Evolutionary conservation across 2,888 invertebrate species (phyloP).

Genomic region (Caenorhabditis becei): DNA sequence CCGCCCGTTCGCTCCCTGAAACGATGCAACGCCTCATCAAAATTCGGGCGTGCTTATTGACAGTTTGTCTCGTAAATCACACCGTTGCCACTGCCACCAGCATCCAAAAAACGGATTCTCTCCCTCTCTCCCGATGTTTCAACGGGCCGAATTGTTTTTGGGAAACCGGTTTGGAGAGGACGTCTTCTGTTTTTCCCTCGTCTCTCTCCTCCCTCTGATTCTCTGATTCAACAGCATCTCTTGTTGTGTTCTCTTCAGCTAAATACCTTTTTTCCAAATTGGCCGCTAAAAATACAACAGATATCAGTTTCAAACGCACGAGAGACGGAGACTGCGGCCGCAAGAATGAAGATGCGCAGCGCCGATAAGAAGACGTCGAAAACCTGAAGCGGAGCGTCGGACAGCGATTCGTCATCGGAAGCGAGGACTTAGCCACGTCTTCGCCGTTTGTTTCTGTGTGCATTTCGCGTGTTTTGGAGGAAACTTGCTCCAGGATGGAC

Average conservation of each 20-base stretch:
- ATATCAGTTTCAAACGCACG: slow-evolving; percentile 28
- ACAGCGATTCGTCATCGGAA: slow-evolving; percentile 29
- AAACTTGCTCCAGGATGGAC: slow-evolving; percentile 35
- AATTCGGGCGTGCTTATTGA: slow-evolving; percentile 35
- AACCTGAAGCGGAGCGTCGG: slow-evolving; percentile 37
- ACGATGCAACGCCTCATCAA: slow-evolving; percentile 52
- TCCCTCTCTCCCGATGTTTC: slow-evolving; percentile 12
- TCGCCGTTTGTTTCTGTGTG: neutral
- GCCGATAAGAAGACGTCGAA: slow-evolving; percentile 37
- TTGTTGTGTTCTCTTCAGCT: neutral
- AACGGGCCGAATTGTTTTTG: slow-evolving; percentile 38
- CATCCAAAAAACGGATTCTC: slow-evolving; percentile 18
- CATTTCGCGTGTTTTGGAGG: slow-evolving; percentile 18
- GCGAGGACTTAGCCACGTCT: slow-evolving; percentile 39
- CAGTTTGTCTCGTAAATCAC: slow-evolving; percentile 47
- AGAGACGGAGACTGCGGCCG: slow-evolving; percentile 8
- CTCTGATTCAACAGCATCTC: neutral
- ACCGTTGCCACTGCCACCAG: slow-evolving; percentile 25
- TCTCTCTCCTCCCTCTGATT: neutral
- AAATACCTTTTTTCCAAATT: neutral
- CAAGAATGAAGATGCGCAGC: slow-evolving; percentile 11
- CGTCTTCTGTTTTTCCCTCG: slow-evolving; percentile 31
- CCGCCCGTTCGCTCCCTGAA: slow-evolving; percentile 47
- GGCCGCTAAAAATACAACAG: slow-evolving; percentile 16
- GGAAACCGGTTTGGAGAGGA: slow-evolving; percentile 47